Evolutionary conservation across 2,113 vertebrate genomes (phyloP).

Genomic region (Zosterops hypoxanthus): DNA sequence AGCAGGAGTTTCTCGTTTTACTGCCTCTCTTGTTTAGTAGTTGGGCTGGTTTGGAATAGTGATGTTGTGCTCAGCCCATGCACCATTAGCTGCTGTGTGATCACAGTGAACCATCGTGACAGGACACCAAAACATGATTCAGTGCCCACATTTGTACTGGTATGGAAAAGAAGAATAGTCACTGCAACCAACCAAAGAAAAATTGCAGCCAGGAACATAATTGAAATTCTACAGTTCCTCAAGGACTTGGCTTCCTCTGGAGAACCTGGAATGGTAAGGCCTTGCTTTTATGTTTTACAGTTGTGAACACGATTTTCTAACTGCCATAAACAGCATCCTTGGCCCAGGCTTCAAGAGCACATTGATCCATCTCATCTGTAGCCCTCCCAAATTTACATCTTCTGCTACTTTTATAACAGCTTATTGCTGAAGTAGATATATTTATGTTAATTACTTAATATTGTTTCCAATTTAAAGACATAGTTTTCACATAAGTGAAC

Average conservation of each 20-base stretch:
- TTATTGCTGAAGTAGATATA: not conserved
- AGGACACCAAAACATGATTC: slow-evolving; percentile 47
- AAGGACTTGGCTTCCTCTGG: slow-evolving; percentile 42
- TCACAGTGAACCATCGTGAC: slow-evolving; percentile 9
- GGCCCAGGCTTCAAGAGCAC: not conserved
- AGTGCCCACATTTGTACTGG: slow-evolving; percentile 11
- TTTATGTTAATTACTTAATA: slow-evolving; percentile 34
- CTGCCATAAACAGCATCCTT: not conserved
- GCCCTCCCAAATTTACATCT: not conserved
- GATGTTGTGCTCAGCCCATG: slow-evolving; percentile 29
- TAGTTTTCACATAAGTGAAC: not conserved
- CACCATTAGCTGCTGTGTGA: slow-evolving; percentile 2
- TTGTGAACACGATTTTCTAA: not conserved
- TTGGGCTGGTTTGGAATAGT: not conserved
- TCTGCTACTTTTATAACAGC: not conserved
- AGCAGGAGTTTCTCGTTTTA: slow-evolving; percentile 64
- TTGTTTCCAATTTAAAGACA: slow-evolving; percentile 11
- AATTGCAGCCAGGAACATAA: slow-evolving; percentile 23
- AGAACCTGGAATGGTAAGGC: not conserved
- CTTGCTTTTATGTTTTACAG: not conserved
- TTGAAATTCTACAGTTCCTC: slow-evolving; percentile 44
- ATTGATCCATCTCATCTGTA: not conserved
- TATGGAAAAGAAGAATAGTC: slow-evolving; percentile 3
- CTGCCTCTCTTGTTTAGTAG: slow-evolving; percentile 12
- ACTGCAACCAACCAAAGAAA: slow-evolving; percentile 31